A percentile compares a stretch with the other conserved stretches of the same genome.
Conservation (phyloP, 2,888 invertebrate genomes). For the Sylvicola fuscatus region DNA sequence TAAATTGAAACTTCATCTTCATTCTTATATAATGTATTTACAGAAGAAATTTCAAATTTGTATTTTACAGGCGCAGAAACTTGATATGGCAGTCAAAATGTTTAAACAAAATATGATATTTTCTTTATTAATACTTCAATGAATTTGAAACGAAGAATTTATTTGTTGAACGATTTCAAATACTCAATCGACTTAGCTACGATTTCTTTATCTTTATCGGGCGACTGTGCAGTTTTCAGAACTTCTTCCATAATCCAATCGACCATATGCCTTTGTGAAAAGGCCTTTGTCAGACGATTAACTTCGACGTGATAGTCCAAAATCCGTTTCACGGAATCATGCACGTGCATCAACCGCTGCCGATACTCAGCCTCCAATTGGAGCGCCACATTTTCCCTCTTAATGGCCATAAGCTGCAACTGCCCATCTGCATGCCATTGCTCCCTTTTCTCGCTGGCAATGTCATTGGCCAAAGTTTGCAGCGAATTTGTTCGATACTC, state of each 20-base stretch:
- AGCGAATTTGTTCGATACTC: slow-evolving; percentile 33
- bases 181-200: too few relatives aligned
- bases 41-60: too few relatives aligned
- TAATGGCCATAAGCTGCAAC: slow-evolving; percentile 56
- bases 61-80: too few relatives aligned
- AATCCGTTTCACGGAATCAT: slow-evolving; percentile 53
- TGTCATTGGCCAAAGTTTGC: slow-evolving; percentile 28
- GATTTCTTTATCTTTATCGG: slow-evolving; percentile 50
- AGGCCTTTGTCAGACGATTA: slow-evolving; percentile 56
- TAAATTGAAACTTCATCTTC: too few relatives aligned
- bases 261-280: slow-evolving; percentile 84
- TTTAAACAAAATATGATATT: too few relatives aligned
- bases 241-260: slow-evolving; percentile 81
- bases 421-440: slow-evolving; percentile 69
- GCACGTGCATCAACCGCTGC: slow-evolving; percentile 34
- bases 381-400: slow-evolving; percentile 78
- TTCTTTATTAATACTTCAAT: too few relatives aligned
- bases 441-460: slow-evolving; percentile 46
- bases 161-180: too few relatives aligned
- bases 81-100: too few relatives aligned
- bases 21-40: too few relatives aligned
- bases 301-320: slow-evolving; percentile 87
- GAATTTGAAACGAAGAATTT: too few relatives aligned
- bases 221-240: slow-evolving; percentile 77
- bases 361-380: slow-evolving; percentile 85